Base-by-base conservation (phyloP, 2,797 vertebrate genomes). In the Rhinichthys osculus region DNA sequence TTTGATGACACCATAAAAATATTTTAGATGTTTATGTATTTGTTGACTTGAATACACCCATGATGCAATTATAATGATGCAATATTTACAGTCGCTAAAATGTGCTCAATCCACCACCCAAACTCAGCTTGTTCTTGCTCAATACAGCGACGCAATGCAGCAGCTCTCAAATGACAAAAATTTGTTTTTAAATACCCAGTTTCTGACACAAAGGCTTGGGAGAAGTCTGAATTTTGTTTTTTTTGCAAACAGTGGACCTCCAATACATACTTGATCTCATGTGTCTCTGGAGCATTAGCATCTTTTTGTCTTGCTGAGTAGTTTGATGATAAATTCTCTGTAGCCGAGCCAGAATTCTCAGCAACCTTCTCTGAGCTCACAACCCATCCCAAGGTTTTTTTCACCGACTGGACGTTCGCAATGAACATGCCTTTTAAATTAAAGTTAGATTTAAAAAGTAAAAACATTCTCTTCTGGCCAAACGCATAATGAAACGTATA, bases 261-360 rank as follows among this genome's bases (percentile, higher is more conserved):
- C 66, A 30, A 69, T 62, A 54, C 69, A 38, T 33, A 64, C 64
- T 71, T 85, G 40, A 81, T 73, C 19, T 54, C 17, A 42, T 33
- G 62, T 76, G 73, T 69, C 70, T 77, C 47, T 47, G 50, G 54
- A 87, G 62, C 82, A 59, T 83, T 82, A 87, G 33, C 71, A 71
- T 71, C 52, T 80, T 72, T 86, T 78, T 85, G 66, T 85, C 86
- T 89, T 83, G 81, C 52, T 81, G 62, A 87, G 70, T 64, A 77
- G 66, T 78, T 83, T 66, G 78, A 85, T 84, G 78, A 84, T 74
- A 78, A 74, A 67, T 57, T 74, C 81, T 88, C 67, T 70, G 66
- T 67, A 86, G 85, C 64, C 57, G 38, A 69, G 82, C 86, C 80
- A 38, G 47, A 62, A 81, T 76, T 82, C 67, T 72, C 50, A 81